A percentile compares a stretch with the other conserved stretches of the same genome.
phyloP scores from a whole-genome alignment of 2,797 vertebrate genomes.

The Acomys russatus region DNA sequence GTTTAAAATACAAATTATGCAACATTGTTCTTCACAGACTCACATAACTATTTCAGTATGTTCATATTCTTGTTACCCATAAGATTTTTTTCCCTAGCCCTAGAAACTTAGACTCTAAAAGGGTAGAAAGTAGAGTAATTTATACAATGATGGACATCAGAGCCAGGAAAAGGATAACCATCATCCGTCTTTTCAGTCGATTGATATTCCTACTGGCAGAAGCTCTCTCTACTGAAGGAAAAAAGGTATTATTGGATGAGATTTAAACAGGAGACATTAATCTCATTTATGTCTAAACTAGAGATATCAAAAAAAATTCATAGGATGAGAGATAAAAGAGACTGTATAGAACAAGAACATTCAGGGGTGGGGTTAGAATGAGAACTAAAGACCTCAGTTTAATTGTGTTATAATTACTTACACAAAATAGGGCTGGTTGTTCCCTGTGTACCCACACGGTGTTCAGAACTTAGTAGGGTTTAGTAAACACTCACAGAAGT shows the following conservation, averaged over 20 bases:
- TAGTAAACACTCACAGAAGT: constrained; percentile 55
- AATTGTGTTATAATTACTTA: constrained; percentile 32
- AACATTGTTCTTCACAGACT: constrained; percentile 68
- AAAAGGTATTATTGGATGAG: constrained; percentile 64
- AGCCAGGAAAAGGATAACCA: constrained; percentile 62
- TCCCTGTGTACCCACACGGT: not conserved
- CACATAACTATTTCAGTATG: constrained; percentile 61
- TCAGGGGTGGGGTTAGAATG: not conserved
- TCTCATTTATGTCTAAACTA: constrained; percentile 72
- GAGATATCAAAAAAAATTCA: constrained; percentile 63
- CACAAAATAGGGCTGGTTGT: not conserved
- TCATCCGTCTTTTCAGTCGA: constrained; percentile 44
- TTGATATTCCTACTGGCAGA: constrained; percentile 53
- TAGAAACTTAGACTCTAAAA: constrained; percentile 63
- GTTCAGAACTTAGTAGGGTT: constrained; percentile 26
- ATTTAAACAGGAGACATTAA: constrained; percentile 69
- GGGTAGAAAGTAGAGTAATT: constrained; percentile 68
- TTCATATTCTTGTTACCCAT: constrained; percentile 58
- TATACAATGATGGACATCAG: constrained; percentile 72
- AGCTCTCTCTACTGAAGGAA: constrained; percentile 60
- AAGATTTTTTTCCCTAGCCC: constrained; percentile 64
- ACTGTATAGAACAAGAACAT: not conserved
- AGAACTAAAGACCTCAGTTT: constrained; percentile 56
- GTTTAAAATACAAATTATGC: constrained; percentile 81
- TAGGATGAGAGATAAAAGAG: constrained; percentile 60